These are phyloP conservation scores for Synaphobranchus kaupii DNA, from an alignment of 2,797 vertebrate genomes.

Conservation along the genomic window DNA sequence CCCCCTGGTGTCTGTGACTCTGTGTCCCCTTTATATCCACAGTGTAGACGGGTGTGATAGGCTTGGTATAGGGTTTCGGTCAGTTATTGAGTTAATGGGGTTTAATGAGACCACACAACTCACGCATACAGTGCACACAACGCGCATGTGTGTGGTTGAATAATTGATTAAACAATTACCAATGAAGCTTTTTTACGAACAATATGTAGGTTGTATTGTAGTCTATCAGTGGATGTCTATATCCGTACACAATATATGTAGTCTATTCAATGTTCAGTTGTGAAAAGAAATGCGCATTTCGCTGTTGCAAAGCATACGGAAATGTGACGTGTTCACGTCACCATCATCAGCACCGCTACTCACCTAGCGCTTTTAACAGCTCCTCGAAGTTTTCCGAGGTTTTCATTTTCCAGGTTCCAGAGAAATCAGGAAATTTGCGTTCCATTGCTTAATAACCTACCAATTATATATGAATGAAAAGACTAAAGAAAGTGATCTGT, in stretches of 20 bases:
- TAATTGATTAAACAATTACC: neutral
- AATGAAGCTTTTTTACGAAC: neutral
- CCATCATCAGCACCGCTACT: slow-evolving; percentile 55
- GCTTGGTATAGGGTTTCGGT: slow-evolving; percentile 31
- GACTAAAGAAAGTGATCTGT: neutral
- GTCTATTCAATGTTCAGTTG: neutral
- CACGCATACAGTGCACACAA: neutral
- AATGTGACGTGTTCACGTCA: neutral
- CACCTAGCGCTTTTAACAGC: slow-evolving; percentile 86
- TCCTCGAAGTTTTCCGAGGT: slow-evolving; percentile 93
- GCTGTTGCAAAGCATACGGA: neutral
- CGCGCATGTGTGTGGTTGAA: neutral
- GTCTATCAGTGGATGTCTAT: neutral
- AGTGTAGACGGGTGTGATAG: slow-evolving; percentile 36
- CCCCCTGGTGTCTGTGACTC: slow-evolving; percentile 8
- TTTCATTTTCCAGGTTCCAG: slow-evolving; percentile 91
- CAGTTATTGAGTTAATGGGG: slow-evolving; percentile 57
- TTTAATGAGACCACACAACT: slow-evolving; percentile 39
- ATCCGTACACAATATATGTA: no score
- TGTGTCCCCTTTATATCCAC: slow-evolving; percentile 56
- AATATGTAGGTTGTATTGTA: neutral
- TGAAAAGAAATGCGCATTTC: neutral
- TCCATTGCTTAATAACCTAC: slow-evolving; percentile 62
- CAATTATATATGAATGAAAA: neutral
- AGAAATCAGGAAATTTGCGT: slow-evolving; percentile 82